Percentiles rank a stretch among this genome's conserved stretches.
These are phyloP conservation scores for Cheilosia vulpina DNA, from an alignment of 2,888 invertebrate species.

Conservation along the genomic window DNA sequence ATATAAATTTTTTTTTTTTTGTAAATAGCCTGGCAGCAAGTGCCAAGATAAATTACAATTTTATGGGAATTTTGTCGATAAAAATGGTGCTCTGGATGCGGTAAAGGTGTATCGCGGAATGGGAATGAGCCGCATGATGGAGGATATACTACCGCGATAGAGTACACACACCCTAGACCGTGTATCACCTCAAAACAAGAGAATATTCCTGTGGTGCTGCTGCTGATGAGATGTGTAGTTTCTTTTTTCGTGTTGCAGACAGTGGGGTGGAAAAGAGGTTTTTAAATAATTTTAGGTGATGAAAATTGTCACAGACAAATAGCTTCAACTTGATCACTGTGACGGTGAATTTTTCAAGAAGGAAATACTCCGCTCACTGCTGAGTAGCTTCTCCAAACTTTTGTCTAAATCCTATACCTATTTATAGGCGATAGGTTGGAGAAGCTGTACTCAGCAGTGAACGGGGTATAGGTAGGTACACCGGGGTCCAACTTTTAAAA, in stretches of 20 bases:
- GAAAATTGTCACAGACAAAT: too few relatives aligned
- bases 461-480: too few relatives aligned
- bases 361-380: too few relatives aligned
- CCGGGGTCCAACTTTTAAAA: too few relatives aligned
- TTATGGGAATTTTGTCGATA: slow-evolving; percentile 75
- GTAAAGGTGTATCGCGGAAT: slow-evolving; percentile 11
- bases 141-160: slow-evolving; percentile 18
- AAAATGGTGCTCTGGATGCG: slow-evolving; percentile 43
- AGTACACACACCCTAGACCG: slow-evolving; percentile 61
- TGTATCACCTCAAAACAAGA: slow-evolving; percentile 59
- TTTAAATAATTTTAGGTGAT: too few relatives aligned
- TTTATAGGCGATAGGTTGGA: too few relatives aligned
- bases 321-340: too few relatives aligned
- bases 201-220: slow-evolving; percentile 55
- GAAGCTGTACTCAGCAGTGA: too few relatives aligned
- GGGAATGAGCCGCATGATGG: background rate
- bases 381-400: too few relatives aligned
- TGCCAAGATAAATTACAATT: slow-evolving; percentile 75
- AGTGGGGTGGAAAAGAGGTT: slow-evolving; percentile 17
- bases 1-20: slow-evolving; percentile 30
- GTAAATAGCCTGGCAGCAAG: slow-evolving; percentile 75
- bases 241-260: slow-evolving; percentile 5
- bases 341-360: too few relatives aligned
- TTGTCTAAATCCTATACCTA: too few relatives aligned
- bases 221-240: slow-evolving; percentile 61